Base-by-base conservation (phyloP, 2,797 vertebrate genomes). In the Syngnathus acus region DNA sequence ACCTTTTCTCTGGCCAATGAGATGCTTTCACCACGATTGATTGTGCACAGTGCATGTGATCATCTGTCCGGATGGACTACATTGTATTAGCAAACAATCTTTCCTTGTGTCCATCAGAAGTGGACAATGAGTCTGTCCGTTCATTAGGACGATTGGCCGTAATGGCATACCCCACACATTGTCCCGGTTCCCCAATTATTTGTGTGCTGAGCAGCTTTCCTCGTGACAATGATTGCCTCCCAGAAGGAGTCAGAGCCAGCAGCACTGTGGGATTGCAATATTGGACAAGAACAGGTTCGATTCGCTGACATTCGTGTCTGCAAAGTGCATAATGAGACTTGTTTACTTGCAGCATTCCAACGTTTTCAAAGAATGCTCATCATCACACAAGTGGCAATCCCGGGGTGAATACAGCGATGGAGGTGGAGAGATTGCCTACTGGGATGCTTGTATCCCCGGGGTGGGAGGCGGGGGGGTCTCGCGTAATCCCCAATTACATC, bases 131-230 rank as follows among this genome's bases (percentile, higher is more conserved):
- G 78, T 70, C 80, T 72, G 70, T 85, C 73, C 77, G 62, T 79
- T 86, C 58, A 62, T 87, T 84, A 85, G 40, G 62, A 81, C 88
- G 88, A 90, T 90, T 82, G 87, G 83, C 80, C 68, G 68, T 89
- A 89, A 90, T 84, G 86, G 74, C 81, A 76, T 73, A 72, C 80
- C 87, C 74, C 76, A 78, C 83, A 79, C 84, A 69, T 74, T 65
- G 81, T 84, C 82, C 81, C 66, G 39, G 70, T 79, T 80, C 75
- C 60, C 80, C 88, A 87, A 90, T 88, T 89, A 88, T 87, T 86
- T 88, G 65, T 61, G 66, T 80, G 82, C 65, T 62, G 74, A 82
- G 89, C 67, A 57, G 78, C 81, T 75, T 78, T 78, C 82, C 86
- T 83, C 66, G 16, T 75, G 82, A 78, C 78, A 76, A 71, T 74